Evolutionary conservation across 2,113 vertebrate species (phyloP).

Genomic region (Gymnogyps californianus): DNA sequence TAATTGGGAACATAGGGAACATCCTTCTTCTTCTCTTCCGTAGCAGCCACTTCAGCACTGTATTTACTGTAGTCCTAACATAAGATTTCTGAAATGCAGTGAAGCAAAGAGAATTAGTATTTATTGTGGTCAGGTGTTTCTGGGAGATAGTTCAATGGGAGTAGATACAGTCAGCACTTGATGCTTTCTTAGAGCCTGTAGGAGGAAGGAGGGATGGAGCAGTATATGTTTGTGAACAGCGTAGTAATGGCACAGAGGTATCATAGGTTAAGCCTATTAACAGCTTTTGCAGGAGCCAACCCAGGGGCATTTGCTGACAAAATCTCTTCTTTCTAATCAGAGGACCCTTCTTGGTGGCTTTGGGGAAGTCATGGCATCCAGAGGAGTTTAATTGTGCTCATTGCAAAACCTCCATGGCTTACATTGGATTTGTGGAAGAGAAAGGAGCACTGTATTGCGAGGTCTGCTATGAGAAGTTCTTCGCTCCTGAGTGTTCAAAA

Average conservation of each 20-base stretch:
- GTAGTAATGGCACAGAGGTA: not conserved
- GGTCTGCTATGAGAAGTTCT: slow-evolving; percentile 92
- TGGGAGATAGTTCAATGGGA: not conserved
- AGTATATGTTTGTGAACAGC: not conserved
- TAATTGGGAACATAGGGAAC: not conserved
- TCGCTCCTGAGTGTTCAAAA: slow-evolving; percentile 87
- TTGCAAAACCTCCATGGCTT: slow-evolving; percentile 89
- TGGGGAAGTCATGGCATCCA: slow-evolving; percentile 97
- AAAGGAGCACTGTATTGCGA: slow-evolving; percentile 88
- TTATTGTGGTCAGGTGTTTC: not conserved
- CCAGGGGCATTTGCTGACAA: not conserved
- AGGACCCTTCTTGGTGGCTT: slow-evolving; percentile 93
- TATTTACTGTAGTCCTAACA: not conserved
- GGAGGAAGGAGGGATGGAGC: not conserved
- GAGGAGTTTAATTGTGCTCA: slow-evolving; percentile 94
- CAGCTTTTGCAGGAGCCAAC: not conserved
- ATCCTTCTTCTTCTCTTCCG: not conserved
- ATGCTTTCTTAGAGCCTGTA: not conserved
- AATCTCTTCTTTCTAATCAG: slow-evolving; percentile 69
- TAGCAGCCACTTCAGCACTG: not conserved
- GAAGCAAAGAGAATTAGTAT: not conserved
- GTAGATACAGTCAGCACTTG: not conserved
- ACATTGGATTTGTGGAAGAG: slow-evolving; percentile 93
- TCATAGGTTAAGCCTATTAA: not conserved
- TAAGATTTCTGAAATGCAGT: not conserved